A percentile compares a stretch with the other conserved stretches of the same genome.
Evolutionary conservation across 2,888 invertebrate species (phyloP).

Genomic region (Agonopterix alstromeriana): DNA sequence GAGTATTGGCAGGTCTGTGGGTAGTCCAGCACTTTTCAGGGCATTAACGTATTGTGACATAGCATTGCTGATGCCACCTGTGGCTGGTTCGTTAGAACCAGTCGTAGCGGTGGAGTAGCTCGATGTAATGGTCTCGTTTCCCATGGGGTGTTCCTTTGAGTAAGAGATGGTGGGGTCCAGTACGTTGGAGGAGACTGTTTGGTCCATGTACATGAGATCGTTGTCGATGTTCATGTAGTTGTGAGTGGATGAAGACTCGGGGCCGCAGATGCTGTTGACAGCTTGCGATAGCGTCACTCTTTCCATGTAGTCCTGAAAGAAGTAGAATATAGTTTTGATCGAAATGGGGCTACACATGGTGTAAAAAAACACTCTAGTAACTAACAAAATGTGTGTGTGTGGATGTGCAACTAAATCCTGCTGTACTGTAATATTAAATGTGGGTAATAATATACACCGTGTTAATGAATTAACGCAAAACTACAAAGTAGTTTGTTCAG

Average conservation of each 20-base stretch:
- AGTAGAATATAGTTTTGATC: too few species aligned
- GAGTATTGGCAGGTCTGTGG: constrained; percentile 74
- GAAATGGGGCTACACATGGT: too few species aligned
- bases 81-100: constrained; percentile 29
- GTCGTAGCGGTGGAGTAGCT: constrained; percentile 42
- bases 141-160: constrained; percentile 40
- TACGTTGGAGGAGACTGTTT: constrained; percentile 45
- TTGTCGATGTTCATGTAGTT: constrained; percentile 59
- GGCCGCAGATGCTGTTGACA: constrained; percentile 63
- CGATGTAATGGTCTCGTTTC: constrained; percentile 47
- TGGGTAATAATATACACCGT: too few species aligned
- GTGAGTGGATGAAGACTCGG: constrained; percentile 38
- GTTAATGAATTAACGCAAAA: too few species aligned
- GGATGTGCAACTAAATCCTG: too few species aligned
- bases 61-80: constrained; percentile 48
- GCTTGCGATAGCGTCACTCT: constrained; percentile 62
- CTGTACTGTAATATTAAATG: too few species aligned
- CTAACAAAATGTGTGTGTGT: too few species aligned
- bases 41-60: constrained; percentile 73
- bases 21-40: constrained; percentile 62
- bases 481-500: too few species aligned
- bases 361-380: too few species aligned
- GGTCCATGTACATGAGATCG: constrained; percentile 65
- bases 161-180: constrained; percentile 47
- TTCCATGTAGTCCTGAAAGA: constrained; percentile 64